Conservation (phyloP, 2,113 vertebrate species). For the Rhinolophus sinicus region DNA sequence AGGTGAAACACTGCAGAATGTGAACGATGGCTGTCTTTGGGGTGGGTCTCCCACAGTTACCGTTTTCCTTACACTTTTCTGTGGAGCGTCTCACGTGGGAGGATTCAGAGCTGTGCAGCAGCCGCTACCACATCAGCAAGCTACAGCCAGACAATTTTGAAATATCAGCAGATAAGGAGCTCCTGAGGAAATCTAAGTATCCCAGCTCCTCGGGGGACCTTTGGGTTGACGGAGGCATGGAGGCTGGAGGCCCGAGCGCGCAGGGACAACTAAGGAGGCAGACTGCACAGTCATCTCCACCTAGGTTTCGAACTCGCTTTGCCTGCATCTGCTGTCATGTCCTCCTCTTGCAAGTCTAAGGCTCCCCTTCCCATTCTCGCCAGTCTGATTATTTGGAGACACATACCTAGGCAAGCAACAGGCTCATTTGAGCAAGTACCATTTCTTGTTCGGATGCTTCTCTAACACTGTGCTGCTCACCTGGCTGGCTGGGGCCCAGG, state of each 20-base stretch:
- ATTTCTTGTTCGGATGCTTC: rapidly evolving
- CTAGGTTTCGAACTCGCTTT: rapidly evolving
- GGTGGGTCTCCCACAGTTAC: rapidly evolving
- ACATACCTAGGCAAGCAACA: neutral
- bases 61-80: neutral
- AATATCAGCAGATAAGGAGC: neutral
- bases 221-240: rapidly evolving
- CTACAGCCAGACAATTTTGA: rapidly evolving
- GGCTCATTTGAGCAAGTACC: neutral
- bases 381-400: neutral
- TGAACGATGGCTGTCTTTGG: rapidly evolving
- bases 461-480: neutral
- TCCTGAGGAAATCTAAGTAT: neutral
- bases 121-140: neutral
- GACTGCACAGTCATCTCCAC: rapidly evolving
- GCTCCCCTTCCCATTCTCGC: rapidly evolving
- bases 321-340: rapidly evolving
- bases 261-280: neutral
- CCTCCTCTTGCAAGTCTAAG: neutral
- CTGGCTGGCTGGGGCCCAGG: neutral
- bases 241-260: no score
- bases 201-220: neutral
- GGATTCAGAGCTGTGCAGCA: rapidly evolving
- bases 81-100: neutral
- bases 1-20: rapidly evolving